These are phyloP conservation scores for Rachycentron canadum DNA, from an alignment of 2,797 vertebrate species.

Conservation along the genomic window DNA sequence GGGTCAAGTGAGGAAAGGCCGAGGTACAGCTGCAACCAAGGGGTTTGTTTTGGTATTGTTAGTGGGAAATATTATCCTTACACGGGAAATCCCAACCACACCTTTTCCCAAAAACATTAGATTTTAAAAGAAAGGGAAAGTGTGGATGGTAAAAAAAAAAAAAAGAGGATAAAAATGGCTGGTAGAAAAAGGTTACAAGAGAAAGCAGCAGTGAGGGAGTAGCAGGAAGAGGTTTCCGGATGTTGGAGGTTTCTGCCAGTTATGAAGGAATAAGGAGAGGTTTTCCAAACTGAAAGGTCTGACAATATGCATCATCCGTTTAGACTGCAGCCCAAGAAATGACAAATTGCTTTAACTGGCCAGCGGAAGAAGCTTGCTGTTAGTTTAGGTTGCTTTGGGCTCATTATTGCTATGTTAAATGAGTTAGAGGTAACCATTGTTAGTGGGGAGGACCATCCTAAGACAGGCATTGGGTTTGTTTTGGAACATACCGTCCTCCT, in stretches of 20 bases:
- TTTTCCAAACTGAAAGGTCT: slow-evolving; percentile 44
- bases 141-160: slow-evolving; percentile 30
- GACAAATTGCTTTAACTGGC: slow-evolving; percentile 36
- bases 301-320: slow-evolving; percentile 50
- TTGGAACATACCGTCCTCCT: slow-evolving; percentile 98
- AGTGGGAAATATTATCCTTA: slow-evolving; percentile 27
- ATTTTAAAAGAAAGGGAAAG: slow-evolving; percentile 40
- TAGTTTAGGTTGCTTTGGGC: slow-evolving; percentile 59
- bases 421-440: slow-evolving; percentile 49
- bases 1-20: slow-evolving; percentile 33
- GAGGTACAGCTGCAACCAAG: slow-evolving; percentile 39
- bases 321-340: slow-evolving; percentile 29
- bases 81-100: slow-evolving; percentile 40
- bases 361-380: slow-evolving; percentile 42
- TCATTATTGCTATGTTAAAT: slow-evolving; percentile 61
- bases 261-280: slow-evolving; percentile 46
- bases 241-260: slow-evolving; percentile 46
- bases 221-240: slow-evolving; percentile 47
- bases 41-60: slow-evolving; percentile 38
- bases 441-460: slow-evolving; percentile 65
- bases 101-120: slow-evolving; percentile 23
- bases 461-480: slow-evolving; percentile 71
- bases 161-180: slow-evolving; percentile 42
- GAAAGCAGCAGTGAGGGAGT: slow-evolving; percentile 44
- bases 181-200: slow-evolving; percentile 52